Conservation (phyloP, 2,797 vertebrate genomes). For the Apodemus agrarius region DNA sequence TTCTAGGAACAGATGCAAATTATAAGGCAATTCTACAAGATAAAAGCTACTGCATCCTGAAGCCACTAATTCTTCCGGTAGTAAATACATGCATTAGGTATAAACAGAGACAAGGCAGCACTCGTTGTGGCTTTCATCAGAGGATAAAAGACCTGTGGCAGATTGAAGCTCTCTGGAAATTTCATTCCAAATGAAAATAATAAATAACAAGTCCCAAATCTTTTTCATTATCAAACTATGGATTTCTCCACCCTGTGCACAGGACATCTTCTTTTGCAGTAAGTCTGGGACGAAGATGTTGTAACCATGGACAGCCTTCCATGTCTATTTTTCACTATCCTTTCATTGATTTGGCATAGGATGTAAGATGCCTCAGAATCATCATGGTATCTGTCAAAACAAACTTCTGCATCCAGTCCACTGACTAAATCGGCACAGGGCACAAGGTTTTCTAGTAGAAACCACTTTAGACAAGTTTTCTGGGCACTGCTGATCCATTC, state of each 20-base stretch:
- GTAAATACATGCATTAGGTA: slow-evolving; percentile 61
- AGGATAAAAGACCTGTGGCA: slow-evolving; percentile 62
- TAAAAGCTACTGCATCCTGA: slow-evolving; percentile 64
- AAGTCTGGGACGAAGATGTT: background rate
- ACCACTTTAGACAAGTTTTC: background rate
- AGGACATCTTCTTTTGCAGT: background rate
- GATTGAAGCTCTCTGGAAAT: slow-evolving; percentile 61
- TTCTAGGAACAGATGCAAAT: slow-evolving; percentile 56
- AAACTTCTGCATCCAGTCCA: background rate
- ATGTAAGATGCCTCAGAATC: background rate
- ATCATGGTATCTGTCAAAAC: background rate
- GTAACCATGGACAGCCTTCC: background rate
- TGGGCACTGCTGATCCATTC: background rate
- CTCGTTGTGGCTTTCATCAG: slow-evolving; percentile 51
- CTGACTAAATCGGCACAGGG: too few species aligned
- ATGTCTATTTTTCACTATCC: background rate
- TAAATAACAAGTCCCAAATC: slow-evolving; percentile 42
- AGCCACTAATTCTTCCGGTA: slow-evolving; percentile 64
- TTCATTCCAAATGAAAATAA: slow-evolving; percentile 70
- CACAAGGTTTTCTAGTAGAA: background rate
- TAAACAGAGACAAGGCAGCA: slow-evolving; percentile 52
- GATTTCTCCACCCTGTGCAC: background rate
- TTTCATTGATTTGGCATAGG: background rate
- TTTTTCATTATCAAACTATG: slow-evolving; percentile 10
- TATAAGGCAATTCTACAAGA: slow-evolving; percentile 66